A percentile compares a stretch with the other conserved stretches of the same genome.
Evolutionary conservation across 2,888 invertebrate species (phyloP).

Genomic region (Cataglyphis rosenhaueri): DNA sequence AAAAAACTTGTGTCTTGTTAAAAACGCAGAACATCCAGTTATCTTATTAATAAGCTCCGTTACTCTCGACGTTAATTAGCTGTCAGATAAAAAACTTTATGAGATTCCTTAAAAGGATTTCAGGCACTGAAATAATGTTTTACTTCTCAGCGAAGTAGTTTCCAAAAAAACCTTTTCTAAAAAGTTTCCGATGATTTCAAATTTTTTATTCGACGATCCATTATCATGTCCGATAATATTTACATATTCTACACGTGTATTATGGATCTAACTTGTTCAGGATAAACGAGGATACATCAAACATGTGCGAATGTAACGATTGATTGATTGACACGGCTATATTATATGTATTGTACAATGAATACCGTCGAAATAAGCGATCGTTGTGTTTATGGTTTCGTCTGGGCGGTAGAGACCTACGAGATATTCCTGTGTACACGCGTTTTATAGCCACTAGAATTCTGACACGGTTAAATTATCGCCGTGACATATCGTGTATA

Average conservation of each 20-base stretch:
- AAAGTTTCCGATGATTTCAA: neutral
- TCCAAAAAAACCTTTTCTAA: neutral
- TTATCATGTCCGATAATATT: slow-evolving; percentile 17
- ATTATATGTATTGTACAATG: slow-evolving; percentile 10
- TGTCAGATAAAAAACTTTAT: neutral
- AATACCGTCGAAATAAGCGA: slow-evolving; percentile 65
- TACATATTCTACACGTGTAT: neutral
- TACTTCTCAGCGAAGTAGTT: neutral
- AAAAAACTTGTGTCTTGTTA: neutral
- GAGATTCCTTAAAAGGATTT: neutral
- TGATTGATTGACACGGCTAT: slow-evolving; percentile 48
- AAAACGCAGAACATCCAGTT: neutral
- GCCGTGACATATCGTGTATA: slow-evolving; percentile 14
- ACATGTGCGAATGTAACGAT: slow-evolving; percentile 4
- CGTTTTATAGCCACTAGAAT: slow-evolving; percentile 67
- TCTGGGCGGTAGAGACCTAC: slow-evolving; percentile 58
- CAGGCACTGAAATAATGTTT: neutral
- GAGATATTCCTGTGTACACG: slow-evolving; percentile 58
- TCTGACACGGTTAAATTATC: slow-evolving; percentile 68
- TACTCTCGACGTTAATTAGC: slow-evolving; percentile 2
- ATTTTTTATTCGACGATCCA: neutral
- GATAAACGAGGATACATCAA: neutral
- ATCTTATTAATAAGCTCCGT: neutral
- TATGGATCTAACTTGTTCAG: neutral
- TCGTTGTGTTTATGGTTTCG: slow-evolving; percentile 67